Conservation (phyloP, 1,140 invertebrate species). For the Papilio dardanus region DNA sequence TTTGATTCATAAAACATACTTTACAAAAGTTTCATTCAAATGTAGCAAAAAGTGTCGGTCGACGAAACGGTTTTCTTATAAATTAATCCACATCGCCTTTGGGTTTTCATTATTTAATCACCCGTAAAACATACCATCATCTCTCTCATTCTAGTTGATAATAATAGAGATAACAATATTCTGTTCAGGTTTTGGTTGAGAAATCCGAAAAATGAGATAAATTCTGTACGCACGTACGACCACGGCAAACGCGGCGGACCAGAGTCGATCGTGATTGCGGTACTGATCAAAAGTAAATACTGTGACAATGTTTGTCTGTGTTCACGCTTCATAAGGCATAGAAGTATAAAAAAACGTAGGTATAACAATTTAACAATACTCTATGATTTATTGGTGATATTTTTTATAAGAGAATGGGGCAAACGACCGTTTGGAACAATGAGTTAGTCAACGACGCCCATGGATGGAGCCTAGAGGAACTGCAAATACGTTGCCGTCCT, state of each 20-base stretch:
- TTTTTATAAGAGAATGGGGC: no score
- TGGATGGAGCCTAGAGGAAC: no score
- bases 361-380: no score
- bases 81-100: conserved; percentile 49
- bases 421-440: no score
- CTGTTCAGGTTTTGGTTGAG: background rate
- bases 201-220: conserved; percentile 42
- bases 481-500: no score
- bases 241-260: conserved; percentile 42
- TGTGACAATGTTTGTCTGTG: conserved; percentile 50
- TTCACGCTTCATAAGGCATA: conserved; percentile 35
- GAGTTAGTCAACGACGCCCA: no score
- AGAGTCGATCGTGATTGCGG: conserved; percentile 54
- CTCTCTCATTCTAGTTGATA: background rate
- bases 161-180: background rate
- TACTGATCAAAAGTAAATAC: conserved; percentile 51
- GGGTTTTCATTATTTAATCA: background rate
- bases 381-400: no score
- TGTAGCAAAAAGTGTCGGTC: conserved; percentile 40
- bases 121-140: background rate
- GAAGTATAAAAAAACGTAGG: background rate
- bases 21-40: background rate
- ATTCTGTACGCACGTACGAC: conserved; percentile 62
- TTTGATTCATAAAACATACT: background rate
- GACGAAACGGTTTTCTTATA: conserved; percentile 45